These are phyloP conservation scores for Resseliella maxima DNA, from an alignment of 2,888 invertebrate genomes.

Conservation along the genomic window DNA sequence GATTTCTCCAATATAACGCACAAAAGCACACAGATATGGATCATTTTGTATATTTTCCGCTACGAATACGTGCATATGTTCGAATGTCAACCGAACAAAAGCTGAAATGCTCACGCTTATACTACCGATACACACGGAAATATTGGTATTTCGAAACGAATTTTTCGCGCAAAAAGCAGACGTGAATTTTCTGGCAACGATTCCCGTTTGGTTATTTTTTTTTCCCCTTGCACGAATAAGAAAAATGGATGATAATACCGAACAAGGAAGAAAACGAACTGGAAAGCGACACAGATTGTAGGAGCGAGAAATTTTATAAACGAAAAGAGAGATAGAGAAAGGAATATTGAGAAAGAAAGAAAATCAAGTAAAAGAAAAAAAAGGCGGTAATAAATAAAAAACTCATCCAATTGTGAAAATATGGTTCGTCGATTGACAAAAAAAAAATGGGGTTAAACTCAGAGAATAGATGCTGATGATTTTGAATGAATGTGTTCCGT, in stretches of 20 bases:
- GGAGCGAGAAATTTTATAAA: not conserved
- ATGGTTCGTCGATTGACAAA: slow-evolving; percentile 26
- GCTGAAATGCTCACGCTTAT: not conserved
- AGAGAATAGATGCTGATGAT: slow-evolving; percentile 6
- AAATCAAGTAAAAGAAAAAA: not conserved
- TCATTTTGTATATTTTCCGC: slow-evolving; percentile 37
- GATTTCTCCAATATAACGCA: slow-evolving; percentile 4
- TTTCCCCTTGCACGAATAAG: not conserved
- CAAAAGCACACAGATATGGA: not conserved
- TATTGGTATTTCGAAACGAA: not conserved
- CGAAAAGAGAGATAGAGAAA: too few species aligned
- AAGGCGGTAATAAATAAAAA: slow-evolving; percentile 45
- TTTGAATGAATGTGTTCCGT: not conserved
- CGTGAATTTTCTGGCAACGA: slow-evolving; percentile 24
- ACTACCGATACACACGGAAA: not conserved
- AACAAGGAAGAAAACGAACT: too few species aligned
- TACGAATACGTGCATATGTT: slow-evolving; percentile 5
- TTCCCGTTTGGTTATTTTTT: not conserved
- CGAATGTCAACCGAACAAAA: slow-evolving; percentile 48
- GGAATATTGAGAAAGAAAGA: too few species aligned
- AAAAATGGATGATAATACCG: not conserved
- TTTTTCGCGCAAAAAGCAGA: not conserved
- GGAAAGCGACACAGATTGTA: not conserved
- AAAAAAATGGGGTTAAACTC: slow-evolving; percentile 40
- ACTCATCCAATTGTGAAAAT: slow-evolving; percentile 56